Percentiles rank a stretch among this genome's conserved stretches.
These are phyloP conservation scores for Nomada ruficornis DNA, from an alignment of 2,888 invertebrate genomes.

Conservation along the genomic window DNA sequence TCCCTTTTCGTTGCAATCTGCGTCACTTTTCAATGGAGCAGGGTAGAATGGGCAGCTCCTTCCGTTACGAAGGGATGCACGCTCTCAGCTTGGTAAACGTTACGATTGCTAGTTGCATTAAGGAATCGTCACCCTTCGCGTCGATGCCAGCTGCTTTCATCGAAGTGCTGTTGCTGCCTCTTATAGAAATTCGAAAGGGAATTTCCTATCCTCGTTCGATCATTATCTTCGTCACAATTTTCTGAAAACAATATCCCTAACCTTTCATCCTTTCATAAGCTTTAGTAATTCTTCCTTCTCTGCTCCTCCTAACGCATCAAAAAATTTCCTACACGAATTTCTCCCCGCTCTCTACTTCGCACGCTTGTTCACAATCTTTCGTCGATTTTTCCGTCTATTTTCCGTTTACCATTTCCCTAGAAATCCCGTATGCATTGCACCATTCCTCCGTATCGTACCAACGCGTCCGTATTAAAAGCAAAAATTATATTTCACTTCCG, in stretches of 20 bases:
- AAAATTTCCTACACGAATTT: background rate
- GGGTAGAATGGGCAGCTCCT: slow-evolving; percentile 38
- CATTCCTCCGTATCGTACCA: background rate
- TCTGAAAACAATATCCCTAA: background rate
- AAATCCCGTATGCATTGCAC: background rate
- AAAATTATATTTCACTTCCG: background rate
- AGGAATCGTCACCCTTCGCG: slow-evolving; percentile 53
- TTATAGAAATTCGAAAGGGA: slow-evolving; percentile 2
- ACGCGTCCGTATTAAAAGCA: background rate
- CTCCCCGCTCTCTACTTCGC: background rate
- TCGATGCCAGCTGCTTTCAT: slow-evolving; percentile 42
- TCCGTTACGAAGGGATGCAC: slow-evolving; percentile 47
- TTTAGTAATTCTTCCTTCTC: slow-evolving; percentile 17
- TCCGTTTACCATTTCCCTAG: background rate
- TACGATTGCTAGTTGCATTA: slow-evolving; percentile 68
- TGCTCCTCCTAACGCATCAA: background rate
- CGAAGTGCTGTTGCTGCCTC: slow-evolving; percentile 11
- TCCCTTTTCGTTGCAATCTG: slow-evolving; percentile 74
- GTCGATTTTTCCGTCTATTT: background rate
- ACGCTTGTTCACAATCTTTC: background rate
- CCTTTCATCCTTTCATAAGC: background rate
- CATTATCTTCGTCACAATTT: slow-evolving; percentile 8
- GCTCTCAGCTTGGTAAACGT: slow-evolving; percentile 70
- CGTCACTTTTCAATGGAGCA: slow-evolving; percentile 66
- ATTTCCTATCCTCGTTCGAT: slow-evolving; percentile 10